phyloP scores from a whole-genome alignment of 2,888 invertebrate species.

The Epistrophe grossulariae region DNA sequence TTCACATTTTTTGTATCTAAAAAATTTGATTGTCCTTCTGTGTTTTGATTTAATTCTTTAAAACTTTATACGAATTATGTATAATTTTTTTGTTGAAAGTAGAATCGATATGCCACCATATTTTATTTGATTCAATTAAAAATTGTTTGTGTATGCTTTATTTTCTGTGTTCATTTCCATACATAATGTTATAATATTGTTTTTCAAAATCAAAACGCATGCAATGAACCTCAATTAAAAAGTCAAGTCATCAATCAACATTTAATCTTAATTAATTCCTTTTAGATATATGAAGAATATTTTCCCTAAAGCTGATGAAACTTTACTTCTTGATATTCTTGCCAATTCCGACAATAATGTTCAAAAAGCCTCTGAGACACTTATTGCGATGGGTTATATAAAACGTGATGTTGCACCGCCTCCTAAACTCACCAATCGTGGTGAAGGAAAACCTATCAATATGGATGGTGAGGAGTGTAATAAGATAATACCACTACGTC shows the following conservation, averaged over 20 bases:
- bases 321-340: slow-evolving; percentile 91
- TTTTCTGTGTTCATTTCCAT: slow-evolving; percentile 42
- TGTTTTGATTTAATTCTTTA: not conserved
- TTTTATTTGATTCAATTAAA: slow-evolving; percentile 35
- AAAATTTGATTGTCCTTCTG: not conserved
- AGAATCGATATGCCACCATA: not conserved
- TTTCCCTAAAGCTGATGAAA: slow-evolving; percentile 95
- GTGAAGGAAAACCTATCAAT: slow-evolving; percentile 82
- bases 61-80: not conserved
- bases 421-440: slow-evolving; percentile 85
- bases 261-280: not conserved
- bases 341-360: slow-evolving; percentile 96
- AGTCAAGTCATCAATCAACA: not conserved
- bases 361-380: slow-evolving; percentile 92
- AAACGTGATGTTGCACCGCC: slow-evolving; percentile 89
- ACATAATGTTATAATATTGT: not conserved
- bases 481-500: slow-evolving; percentile 84
- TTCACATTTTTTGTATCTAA: not conserved
- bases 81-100: not conserved
- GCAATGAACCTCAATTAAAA: not conserved
- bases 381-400: slow-evolving; percentile 92
- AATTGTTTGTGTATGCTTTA: slow-evolving; percentile 26
- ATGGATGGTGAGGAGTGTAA: slow-evolving; percentile 76
- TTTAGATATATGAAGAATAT: slow-evolving; percentile 94
- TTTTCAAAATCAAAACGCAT: slow-evolving; percentile 43